Evolutionary conservation across 2,113 vertebrate genomes (phyloP), one percentile per base, ranked within the genome.

Genomic region (Crocuta crocuta): DNA sequence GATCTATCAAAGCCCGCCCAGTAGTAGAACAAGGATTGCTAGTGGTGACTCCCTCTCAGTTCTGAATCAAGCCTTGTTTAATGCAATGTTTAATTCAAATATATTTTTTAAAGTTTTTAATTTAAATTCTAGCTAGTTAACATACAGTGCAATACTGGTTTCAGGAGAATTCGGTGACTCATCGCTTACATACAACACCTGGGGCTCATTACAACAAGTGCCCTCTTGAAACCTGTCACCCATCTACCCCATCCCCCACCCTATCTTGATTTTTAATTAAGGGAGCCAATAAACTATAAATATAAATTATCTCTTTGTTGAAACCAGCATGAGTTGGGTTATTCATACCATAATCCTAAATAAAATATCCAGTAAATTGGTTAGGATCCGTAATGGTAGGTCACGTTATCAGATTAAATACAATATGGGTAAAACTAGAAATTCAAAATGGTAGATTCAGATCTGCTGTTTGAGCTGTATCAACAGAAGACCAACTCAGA

Each of bases 291-390:
- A 84, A 90, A 87, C 97, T 90, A 94, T 28, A 95, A 73, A 58
- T 19, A 88, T 55, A 94, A 88, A 87, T 48, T 11, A 28, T 68
- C 73, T 93, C 53, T 95, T 43, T 63, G 55, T 87, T 85, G 61
- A 94, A 91, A 89, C 68, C 71, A 93, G 31, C 21, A 85, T 43
- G n/a, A 71, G 76, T 66, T 94, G 91, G 66, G 81, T 92, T 94
- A 39, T 84, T 97, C 70, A 92, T 16, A 94, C 80, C 71, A 92
- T 0, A 93, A 58, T 15, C 65, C 83, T 96, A 96, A 95, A 93
- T 93, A 94, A 96, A 98, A 91, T 48, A 91, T 33, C 53, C 28
- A 85, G 19, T 31, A 89, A 96, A 68, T 63, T 31, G 50, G 87
- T 35, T 53, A 96, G 92, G 76, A 95, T 83, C 48, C 48, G 55